Base-by-base conservation (phyloP, 1,140 invertebrate genomes). In the Grapholita molesta region DNA sequence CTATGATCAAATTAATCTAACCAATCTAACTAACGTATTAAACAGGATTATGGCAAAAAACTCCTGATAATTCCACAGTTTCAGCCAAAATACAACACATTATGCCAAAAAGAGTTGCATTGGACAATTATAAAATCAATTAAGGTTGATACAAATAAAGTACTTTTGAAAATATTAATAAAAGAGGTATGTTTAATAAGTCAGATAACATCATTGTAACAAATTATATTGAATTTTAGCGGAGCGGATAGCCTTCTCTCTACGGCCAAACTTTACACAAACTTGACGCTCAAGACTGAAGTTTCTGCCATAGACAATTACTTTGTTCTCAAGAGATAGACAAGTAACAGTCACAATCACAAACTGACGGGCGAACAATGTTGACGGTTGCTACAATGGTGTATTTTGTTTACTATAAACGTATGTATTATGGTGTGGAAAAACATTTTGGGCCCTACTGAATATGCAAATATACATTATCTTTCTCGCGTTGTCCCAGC, bases 291-390 rank as follows among this genome's bases (percentile, higher is more conserved):
- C 55, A 61, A 61, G 55, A 61, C 11, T 7, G 2, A 28, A 61
- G 55, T 61, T 61, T 61, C 55, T 48, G 25, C 25, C 25, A 61
- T 28, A 61, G 12, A 61, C 24, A 28, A 28, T 61, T 28, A 61
- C 55, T 28, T 15, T 15, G 55, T 61, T 28, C 55, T 61, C 25
- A 15, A 48, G 12, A 28, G 55, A 28, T 61, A 61, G 25, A 61
- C 55, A 61, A 61, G 55, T 30, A 61, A 55, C 53, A 28, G 53
- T 28, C 23, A 57, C 53, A 57, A 28, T 57, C 23, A 24, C 53
- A 11, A n/a, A 53, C 21, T 55, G 9, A 57, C 55, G 12, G 28
- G 2, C 25, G 6, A 30, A 61, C 55, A 61, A 55, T 55, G 24
- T 3, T 55, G 53, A 55, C 53, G 25, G 53, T n/a, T 23, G 5